A percentile compares a stretch with the other conserved stretches of the same genome.
These are phyloP conservation scores for Platanista minor DNA, from an alignment of 2,113 vertebrate species.

Conservation along the genomic window DNA sequence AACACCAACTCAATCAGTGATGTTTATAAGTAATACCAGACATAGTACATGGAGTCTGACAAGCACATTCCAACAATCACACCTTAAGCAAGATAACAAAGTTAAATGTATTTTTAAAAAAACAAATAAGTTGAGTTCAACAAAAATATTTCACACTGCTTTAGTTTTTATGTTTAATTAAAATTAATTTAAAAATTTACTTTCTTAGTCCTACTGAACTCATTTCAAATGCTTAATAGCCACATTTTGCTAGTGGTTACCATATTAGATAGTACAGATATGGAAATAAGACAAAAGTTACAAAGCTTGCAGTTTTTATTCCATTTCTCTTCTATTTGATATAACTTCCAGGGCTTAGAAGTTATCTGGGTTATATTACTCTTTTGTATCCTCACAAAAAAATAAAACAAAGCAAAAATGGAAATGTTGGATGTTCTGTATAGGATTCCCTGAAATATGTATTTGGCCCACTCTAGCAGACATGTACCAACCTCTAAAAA, in stretches of 20 bases:
- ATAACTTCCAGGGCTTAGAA: not conserved
- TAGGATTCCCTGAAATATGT: not conserved
- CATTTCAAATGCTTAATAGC: not conserved
- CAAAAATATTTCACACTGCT: not conserved
- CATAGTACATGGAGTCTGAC: not conserved
- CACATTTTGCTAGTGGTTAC: not conserved
- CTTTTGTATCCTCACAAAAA: not conserved
- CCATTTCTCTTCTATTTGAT: not conserved
- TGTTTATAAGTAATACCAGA: not conserved
- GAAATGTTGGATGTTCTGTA: not conserved
- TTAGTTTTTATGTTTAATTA: not conserved
- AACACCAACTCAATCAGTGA: not conserved
- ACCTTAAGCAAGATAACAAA: not conserved
- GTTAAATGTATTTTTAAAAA: not conserved
- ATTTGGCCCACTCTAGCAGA: not conserved
- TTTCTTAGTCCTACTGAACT: not conserved
- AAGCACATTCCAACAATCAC: not conserved
- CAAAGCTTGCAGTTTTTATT: not conserved
- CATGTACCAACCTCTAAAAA: not conserved
- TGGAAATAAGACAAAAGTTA: not conserved
- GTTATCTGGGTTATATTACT: not conserved
- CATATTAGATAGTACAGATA: not conserved
- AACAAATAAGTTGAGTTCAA: not conserved
- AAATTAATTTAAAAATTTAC: not conserved
- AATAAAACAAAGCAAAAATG: not conserved